Evolutionary conservation across 2,113 vertebrate genomes (phyloP).

Genomic region (Uropsilus gracilis): DNA sequence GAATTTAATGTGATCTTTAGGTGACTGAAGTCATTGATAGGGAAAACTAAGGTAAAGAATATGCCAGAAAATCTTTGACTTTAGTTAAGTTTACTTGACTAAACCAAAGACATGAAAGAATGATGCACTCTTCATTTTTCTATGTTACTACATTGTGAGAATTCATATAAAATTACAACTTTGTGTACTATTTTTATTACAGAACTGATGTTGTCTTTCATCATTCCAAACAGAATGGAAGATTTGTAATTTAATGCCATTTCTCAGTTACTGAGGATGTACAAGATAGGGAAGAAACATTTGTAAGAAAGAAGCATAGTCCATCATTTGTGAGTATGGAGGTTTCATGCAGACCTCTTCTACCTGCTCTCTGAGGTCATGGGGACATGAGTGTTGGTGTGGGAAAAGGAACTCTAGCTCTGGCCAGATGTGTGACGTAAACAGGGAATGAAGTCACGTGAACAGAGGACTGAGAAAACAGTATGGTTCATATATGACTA

Average conservation of each 20-base stretch:
- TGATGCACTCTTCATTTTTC: not conserved
- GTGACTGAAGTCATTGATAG: not conserved
- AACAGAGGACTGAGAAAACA: not conserved
- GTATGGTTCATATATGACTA: not conserved
- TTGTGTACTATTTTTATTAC: not conserved
- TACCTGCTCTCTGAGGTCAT: not conserved
- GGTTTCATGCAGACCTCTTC: not conserved
- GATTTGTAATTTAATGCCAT: not conserved
- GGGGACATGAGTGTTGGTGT: fast-evolving
- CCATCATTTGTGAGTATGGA: not conserved
- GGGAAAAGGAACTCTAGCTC: not conserved
- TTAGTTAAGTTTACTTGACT: not conserved
- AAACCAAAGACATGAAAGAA: not conserved
- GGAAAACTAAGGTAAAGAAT: not conserved
- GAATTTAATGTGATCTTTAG: not conserved
- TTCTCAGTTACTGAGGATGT: not conserved
- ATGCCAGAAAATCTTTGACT: not conserved
- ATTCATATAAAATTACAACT: not conserved
- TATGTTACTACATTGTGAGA: not conserved
- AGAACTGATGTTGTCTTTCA: not conserved
- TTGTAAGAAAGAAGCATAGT: not conserved
- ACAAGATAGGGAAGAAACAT: not conserved
- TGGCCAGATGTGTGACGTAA: not conserved
- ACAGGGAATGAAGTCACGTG: not conserved
- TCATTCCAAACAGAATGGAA: not conserved